Percentiles rank a stretch among this genome's conserved stretches.
These are phyloP conservation scores for Cyanocitta stelleri DNA, from an alignment of 2,113 vertebrate genomes.

Conservation along the genomic window DNA sequence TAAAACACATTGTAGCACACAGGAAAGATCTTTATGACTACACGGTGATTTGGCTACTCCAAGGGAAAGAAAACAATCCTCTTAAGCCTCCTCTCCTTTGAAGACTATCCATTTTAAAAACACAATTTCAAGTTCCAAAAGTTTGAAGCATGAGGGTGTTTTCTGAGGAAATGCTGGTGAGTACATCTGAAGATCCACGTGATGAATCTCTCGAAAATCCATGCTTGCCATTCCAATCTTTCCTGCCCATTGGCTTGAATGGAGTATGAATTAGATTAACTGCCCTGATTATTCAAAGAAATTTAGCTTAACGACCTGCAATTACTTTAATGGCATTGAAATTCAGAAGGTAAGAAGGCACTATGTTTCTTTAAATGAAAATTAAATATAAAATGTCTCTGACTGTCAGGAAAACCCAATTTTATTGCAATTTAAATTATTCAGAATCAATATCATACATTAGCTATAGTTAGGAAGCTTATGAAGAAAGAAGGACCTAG, in stretches of 20 bases:
- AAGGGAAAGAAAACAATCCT: not conserved
- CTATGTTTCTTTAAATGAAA: conserved; percentile 69
- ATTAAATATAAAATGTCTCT: conserved; percentile 77
- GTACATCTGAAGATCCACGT: not conserved
- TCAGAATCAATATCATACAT: conserved; percentile 75
- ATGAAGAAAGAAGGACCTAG: conserved; percentile 18
- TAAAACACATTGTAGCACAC: not conserved
- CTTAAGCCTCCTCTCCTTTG: not conserved
- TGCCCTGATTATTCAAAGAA: conserved; percentile 66
- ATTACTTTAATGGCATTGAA: conserved; percentile 74
- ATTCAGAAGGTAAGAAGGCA: conserved; percentile 73
- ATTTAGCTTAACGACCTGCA: conserved; percentile 72
- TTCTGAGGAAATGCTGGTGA: not conserved
- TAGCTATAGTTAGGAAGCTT: conserved; percentile 47
- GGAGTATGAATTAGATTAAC: conserved; percentile 65
- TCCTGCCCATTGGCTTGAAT: conserved; percentile 32
- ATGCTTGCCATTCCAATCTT: not conserved
- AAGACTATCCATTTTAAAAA: not conserved
- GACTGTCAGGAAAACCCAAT: conserved; percentile 74
- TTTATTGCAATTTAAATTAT: conserved; percentile 79
- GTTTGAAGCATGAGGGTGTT: not conserved
- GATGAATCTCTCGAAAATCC: not conserved
- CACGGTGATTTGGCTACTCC: not conserved
- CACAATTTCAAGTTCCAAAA: not conserved
- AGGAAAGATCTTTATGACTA: not conserved